phyloP scores from a whole-genome alignment of 2,797 vertebrate species.

The Halcyon smyrnensis region DNA sequence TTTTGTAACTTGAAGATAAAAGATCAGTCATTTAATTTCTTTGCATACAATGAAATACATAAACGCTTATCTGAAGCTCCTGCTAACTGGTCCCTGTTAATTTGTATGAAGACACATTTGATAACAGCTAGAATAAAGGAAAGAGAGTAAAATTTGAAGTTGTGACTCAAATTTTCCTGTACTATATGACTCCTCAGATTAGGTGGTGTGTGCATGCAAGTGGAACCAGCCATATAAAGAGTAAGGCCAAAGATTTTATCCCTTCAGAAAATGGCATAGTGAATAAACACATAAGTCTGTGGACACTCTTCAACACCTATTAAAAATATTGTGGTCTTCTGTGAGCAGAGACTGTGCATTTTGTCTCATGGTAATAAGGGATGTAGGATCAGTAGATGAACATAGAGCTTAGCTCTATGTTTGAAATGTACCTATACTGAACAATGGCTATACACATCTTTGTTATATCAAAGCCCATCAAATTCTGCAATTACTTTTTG shows the following conservation, averaged over 20 bases:
- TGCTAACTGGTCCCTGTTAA: slow-evolving; percentile 53
- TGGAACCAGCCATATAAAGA: not conserved
- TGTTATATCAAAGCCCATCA: not conserved
- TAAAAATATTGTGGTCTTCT: not conserved
- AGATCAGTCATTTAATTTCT: slow-evolving; percentile 41
- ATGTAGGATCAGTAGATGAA: not conserved
- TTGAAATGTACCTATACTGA: not conserved
- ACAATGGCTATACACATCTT: not conserved
- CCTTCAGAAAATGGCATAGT: not conserved
- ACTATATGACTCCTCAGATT: not conserved
- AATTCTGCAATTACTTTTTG: not conserved
- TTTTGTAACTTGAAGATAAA: slow-evolving; percentile 35
- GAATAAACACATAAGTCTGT: not conserved
- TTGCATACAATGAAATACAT: slow-evolving; percentile 3
- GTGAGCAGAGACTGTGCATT: not conserved
- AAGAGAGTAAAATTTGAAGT: slow-evolving; percentile 7
- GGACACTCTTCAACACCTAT: not conserved
- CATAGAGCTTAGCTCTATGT: not conserved
- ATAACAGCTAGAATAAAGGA: slow-evolving; percentile 23
- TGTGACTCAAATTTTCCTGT: not conserved
- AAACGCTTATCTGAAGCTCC: slow-evolving; percentile 46
- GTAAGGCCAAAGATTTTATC: not conserved
- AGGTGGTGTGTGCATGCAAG: not conserved
- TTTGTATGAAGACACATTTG: not conserved
- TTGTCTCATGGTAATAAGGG: not conserved